A percentile compares a stretch with the other conserved stretches of the same genome.
These are phyloP conservation scores for Arothron firmamentum DNA, from an alignment of 2,113 vertebrate species.

Conservation along the genomic window DNA sequence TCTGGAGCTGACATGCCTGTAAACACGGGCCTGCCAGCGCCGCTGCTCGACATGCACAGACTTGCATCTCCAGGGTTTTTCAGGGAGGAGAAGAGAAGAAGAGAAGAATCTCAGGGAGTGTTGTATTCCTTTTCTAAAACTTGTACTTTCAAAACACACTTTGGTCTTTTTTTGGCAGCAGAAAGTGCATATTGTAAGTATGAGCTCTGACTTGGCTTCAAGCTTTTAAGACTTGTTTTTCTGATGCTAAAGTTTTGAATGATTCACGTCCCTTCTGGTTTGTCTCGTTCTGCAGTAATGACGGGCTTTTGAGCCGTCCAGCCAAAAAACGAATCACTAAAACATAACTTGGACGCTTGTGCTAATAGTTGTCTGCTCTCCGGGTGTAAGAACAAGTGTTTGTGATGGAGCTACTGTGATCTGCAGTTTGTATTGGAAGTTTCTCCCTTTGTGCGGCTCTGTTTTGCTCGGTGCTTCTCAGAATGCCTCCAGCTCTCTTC, in stretches of 20 bases:
- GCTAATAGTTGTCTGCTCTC: slow-evolving; percentile 28
- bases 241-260: slow-evolving; percentile 11
- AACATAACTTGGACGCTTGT: slow-evolving; percentile 37
- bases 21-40: slow-evolving; percentile 12
- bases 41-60: slow-evolving; percentile 26
- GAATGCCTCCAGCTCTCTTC: slow-evolving; percentile 30
- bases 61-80: slow-evolving; percentile 43
- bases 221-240: neutral
- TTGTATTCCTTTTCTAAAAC: neutral
- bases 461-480: slow-evolving; percentile 9
- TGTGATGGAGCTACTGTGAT: slow-evolving; percentile 45
- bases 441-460: slow-evolving; percentile 26
- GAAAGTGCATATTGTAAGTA: slow-evolving; percentile 52
- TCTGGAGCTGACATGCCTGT: slow-evolving; percentile 19
- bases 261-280: slow-evolving; percentile 22
- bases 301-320: slow-evolving; percentile 33
- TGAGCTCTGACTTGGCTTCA: slow-evolving; percentile 21
- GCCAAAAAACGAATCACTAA: slow-evolving; percentile 29
- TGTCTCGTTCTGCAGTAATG: slow-evolving; percentile 17
- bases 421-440: slow-evolving; percentile 42
- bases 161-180: slow-evolving; percentile 2
- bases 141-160: neutral
- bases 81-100: slow-evolving; percentile 17
- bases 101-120: slow-evolving; percentile 1
- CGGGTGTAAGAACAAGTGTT: slow-evolving; percentile 26